Evolutionary conservation across 2,888 invertebrate species (phyloP), one percentile per base, ranked within the genome.

Genomic region (Hipparchia sbordonii): DNA sequence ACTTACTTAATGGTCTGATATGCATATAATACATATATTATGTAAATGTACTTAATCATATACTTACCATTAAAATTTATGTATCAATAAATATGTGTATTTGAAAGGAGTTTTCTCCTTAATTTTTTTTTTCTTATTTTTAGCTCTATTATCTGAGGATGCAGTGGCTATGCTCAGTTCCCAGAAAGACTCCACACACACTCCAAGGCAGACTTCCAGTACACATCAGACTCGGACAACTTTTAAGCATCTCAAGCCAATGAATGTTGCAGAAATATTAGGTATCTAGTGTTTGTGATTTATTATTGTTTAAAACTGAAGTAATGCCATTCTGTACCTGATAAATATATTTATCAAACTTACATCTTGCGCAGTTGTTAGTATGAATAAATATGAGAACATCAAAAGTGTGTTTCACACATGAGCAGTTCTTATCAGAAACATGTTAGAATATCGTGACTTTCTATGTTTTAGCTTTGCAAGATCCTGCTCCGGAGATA

Each of bases 261-360:
- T 90, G 72, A 90, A 89, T 46, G 81, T 90, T 6, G 90, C 89
- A 10, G 88, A 92, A 84, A 86, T 92, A 85, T 85, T 77, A 74
- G 45, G 67, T 67, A 57, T 45, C 2, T 39, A 10, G 8, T 59
- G 10, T 60, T 9, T 56, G 12, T n/a, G n/a, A 6, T 5, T 6
- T 48, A 48, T 6, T 48, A 5, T 39, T 39, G 39, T 4, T 39
- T 39, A 39, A 39, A 39, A 39, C 39, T 39, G 39, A 39, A 5
- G 39, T 39, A 39, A 39, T 39, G 5, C 5, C 39, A 39, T 5
- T 1, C 39, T 39, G 39, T 39, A 39, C 39, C 39, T 39, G 39
- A 39, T 39, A 39, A 4, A 39, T 23, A 23, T 23, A 39, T 39
- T 39, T 4, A 4, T 5, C 39, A 39, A 39, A 39, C 2, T 39